Conservation (phyloP, 2,797 vertebrate genomes). For the Masticophis lateralis region DNA sequence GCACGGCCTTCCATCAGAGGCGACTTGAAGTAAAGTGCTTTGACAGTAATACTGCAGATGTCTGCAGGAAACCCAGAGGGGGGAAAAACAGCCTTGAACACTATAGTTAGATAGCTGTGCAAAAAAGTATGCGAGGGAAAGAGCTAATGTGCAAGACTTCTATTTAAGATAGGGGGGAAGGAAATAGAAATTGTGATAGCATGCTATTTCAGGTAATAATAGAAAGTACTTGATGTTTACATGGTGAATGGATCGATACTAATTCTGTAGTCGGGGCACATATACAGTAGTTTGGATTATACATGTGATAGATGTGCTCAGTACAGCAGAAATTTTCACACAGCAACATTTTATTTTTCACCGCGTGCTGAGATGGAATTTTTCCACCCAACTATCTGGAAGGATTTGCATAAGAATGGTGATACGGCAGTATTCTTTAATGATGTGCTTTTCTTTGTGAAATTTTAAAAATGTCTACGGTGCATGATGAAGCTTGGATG, state of each 20-base stretch:
- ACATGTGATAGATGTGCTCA: slow-evolving; percentile 76
- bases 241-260: slow-evolving; percentile 81
- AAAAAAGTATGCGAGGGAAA: slow-evolving; percentile 75
- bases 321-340: slow-evolving; percentile 77
- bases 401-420: slow-evolving; percentile 83
- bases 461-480: slow-evolving; percentile 78
- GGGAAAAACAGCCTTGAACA: slow-evolving; percentile 58
- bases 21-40: slow-evolving; percentile 76
- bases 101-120: slow-evolving; percentile 76
- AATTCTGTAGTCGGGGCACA: slow-evolving; percentile 79
- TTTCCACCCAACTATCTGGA: slow-evolving; percentile 78
- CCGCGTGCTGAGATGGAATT: slow-evolving; percentile 76
- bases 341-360: slow-evolving; percentile 78
- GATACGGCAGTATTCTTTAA: slow-evolving; percentile 80
- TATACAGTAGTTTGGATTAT: slow-evolving; percentile 80
- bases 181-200: slow-evolving; percentile 83
- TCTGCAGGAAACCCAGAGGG: slow-evolving; percentile 73
- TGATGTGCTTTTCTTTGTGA: slow-evolving; percentile 82
- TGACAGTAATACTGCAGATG: slow-evolving; percentile 77
- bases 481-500: slow-evolving; percentile 78
- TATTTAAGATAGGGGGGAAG: slow-evolving; percentile 80
- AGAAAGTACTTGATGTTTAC: slow-evolving; percentile 82
- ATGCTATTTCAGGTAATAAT: slow-evolving; percentile 83
- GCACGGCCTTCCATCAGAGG: slow-evolving; percentile 72
- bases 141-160: slow-evolving; percentile 78